These are phyloP conservation scores for Cebidichthys violaceus DNA, from an alignment of 2,113 vertebrate genomes.

Conservation along the genomic window DNA sequence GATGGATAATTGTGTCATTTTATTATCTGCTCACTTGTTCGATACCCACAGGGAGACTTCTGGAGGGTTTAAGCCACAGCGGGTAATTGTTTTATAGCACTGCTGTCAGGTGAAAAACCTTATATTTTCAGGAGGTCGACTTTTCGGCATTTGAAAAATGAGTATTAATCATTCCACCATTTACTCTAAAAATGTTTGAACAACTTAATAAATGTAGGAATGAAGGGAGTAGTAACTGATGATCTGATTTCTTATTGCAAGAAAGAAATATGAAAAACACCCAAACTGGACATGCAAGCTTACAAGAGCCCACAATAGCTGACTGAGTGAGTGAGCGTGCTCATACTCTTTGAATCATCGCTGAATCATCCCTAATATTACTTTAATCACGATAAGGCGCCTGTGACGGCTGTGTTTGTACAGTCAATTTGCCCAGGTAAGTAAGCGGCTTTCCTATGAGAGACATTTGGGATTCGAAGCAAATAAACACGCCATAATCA, in stretches of 20 bases:
- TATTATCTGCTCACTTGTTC: slow-evolving; percentile 78
- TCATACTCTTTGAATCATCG: slow-evolving; percentile 35
- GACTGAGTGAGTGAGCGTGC: background rate
- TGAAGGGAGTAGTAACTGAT: background rate
- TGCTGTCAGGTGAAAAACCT: slow-evolving; percentile 56
- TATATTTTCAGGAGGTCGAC: slow-evolving; percentile 16
- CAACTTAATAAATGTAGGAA: background rate
- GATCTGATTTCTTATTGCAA: slow-evolving; percentile 3
- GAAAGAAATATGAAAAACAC: background rate
- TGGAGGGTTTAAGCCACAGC: slow-evolving; percentile 59
- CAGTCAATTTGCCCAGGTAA: slow-evolving; percentile 65
- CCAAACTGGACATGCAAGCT: background rate
- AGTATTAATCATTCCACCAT: slow-evolving; percentile 4
- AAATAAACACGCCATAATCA: slow-evolving; percentile 75
- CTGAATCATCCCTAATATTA: slow-evolving; percentile 25
- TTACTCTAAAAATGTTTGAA: background rate
- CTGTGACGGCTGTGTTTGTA: slow-evolving; percentile 44
- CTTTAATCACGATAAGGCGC: slow-evolving; percentile 44
- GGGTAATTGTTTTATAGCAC: slow-evolving; percentile 71
- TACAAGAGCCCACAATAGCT: slow-evolving; percentile 16
- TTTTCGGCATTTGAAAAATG: background rate
- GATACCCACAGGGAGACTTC: slow-evolving; percentile 69
- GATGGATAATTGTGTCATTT: slow-evolving; percentile 82
- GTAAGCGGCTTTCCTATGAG: slow-evolving; percentile 66
- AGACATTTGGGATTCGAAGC: slow-evolving; percentile 56